These are phyloP conservation scores for Halocaridina rubra DNA, from an alignment of 2,888 invertebrate genomes.

Conservation along the genomic window DNA sequence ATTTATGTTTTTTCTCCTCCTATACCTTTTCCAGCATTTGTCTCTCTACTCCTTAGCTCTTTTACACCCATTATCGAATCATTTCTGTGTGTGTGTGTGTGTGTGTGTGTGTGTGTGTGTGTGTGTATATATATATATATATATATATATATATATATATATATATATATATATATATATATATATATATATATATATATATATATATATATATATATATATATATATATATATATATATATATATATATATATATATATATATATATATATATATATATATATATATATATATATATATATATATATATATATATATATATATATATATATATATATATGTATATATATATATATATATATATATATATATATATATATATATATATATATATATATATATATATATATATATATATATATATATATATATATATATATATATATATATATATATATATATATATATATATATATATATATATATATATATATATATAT, in stretches of 20 bases:
- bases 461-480: neutral
- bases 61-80: no score
- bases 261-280: neutral
- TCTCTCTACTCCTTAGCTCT: no score
- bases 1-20: no score
- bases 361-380: neutral
- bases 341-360: neutral
- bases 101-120: no score
- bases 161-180: neutral
- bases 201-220: neutral
- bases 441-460: neutral
- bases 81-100: no score
- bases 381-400: neutral
- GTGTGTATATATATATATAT: neutral
- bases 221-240: neutral
- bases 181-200: neutral
- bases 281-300: neutral
- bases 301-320: neutral
- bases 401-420: neutral
- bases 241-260: neutral
- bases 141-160: neutral
- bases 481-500: no score
- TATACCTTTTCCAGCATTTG: no score
- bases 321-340: neutral
- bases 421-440: neutral